A percentile compares a stretch with the other conserved stretches of the same genome.
Conservation (phyloP, 1,140 invertebrate species). For the Pseudoatta argentina region DNA sequence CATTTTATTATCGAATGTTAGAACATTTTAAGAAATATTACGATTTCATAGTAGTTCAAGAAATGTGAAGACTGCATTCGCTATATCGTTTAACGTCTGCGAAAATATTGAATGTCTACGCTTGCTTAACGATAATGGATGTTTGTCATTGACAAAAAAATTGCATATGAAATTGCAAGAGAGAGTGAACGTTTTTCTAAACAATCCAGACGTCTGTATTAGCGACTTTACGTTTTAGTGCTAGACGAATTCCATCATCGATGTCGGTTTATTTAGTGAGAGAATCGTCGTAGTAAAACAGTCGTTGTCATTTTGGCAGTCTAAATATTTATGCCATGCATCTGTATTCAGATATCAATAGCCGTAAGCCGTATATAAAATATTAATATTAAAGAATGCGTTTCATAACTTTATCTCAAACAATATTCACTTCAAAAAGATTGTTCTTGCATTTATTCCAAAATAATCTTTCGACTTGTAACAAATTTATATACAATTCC, state of each 20-base stretch:
- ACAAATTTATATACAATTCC: neutral
- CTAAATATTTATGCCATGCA: constrained; percentile 33
- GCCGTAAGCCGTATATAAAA: neutral
- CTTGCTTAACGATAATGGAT: constrained; percentile 38
- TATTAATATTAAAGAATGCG: constrained; percentile 11
- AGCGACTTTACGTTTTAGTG: constrained; percentile 1
- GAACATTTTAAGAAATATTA: neutral
- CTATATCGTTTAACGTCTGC: neutral
- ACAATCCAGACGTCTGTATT: neutral
- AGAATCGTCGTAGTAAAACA: constrained; percentile 1
- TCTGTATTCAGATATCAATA: neutral
- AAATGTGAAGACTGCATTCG: neutral
- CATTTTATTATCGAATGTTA: neutral
- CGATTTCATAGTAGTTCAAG: neutral
- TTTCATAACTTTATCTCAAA: neutral
- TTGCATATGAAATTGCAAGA: neutral
- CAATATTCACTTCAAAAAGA: neutral
- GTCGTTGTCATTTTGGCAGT: constrained; percentile 2
- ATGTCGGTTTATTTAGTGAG: constrained; percentile 34
- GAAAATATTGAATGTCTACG: constrained; percentile 48
- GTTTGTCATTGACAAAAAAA: constrained; percentile 12
- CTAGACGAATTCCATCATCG: constrained; percentile 23
- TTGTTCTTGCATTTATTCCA: neutral
- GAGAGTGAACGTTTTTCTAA: constrained; percentile 13
- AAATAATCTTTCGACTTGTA: neutral